Base-by-base conservation (phyloP, 2,888 invertebrate species). In the Cheilosia grossa region DNA sequence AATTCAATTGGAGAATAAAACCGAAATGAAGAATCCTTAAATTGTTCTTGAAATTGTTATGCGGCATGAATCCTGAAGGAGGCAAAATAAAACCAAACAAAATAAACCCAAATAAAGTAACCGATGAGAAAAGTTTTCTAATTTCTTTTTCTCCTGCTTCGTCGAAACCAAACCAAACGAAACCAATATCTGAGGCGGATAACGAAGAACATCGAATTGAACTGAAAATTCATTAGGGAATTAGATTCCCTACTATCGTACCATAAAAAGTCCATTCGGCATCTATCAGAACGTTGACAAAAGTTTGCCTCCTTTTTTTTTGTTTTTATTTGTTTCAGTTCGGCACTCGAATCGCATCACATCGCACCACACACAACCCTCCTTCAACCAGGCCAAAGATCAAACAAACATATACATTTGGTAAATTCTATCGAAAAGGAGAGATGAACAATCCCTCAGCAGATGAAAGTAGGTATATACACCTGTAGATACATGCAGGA, bases 141-240 rank as follows among this genome's bases (percentile, higher is more conserved):
- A 73, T 73, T 82, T 78, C 72, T 73, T 73, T 51, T 64, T 49
- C 37, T 9, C 42, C 51, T 69, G 53, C 73, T 73, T 56, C 59
- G 64, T 67, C 63, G 66, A 53, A 72, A 56, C 19, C 58, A 44
- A 44, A 44, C 44, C 44, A 33, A 37, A 37, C 54, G 24, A 66
- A 75, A 80, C 74, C 75, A 80, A 75, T 85, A 77, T 81, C 56
- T 63, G 42, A 33, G 17, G 10, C 17, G 47, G 64, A 61, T 51
- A 51, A 44, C 33, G 66, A 44, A 53, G 47, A 83, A 75, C 44
- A 69, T 56, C 74, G 75, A 81, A 81, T 85, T 61, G 81, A 75
- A 81, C 75, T 72, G 81, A 85, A 85, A 85, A 80, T 85, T 81
- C 85, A 85, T 85, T 81, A 75, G 85, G 85, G 85, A 85, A 85